Evolutionary conservation across 2,888 invertebrate genomes (phyloP), one percentile per base, ranked within the genome.

Genomic region (Drosophila acutilabella): DNA sequence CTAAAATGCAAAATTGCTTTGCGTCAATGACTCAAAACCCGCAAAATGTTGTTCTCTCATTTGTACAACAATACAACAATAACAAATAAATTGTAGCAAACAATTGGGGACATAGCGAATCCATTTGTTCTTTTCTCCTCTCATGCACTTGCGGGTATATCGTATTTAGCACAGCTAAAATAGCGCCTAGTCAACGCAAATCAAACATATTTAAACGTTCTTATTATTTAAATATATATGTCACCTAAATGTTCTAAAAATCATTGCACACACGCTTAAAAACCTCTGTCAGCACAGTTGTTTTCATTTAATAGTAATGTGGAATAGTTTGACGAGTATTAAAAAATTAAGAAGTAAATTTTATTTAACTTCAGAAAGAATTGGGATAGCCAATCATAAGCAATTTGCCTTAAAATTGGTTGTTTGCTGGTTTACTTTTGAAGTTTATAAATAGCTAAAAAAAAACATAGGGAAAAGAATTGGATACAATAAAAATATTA

Each of bases 1-100:
- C 84, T 75, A 89, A 87, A 87, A 76, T 89, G 88, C 81, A 81
- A 84, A 86, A 89, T 86, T 87, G 71, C 88, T 89, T 81, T 89
- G 81, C 85, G 89, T 86, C 85, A 86, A 86, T 86, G 89, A 89
- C 78, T 86, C 88, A 86, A 86, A 84, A 79, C 71, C 59, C 57
- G 5, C 36, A 70, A 84, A 72, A 59, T 75, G 50, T 72, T 86
- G 44, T 72, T 86, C 64, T 70, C 57, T 65, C 42, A 72, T 60
- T 72, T 71, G 58, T 40, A 70, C 50, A 64, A 73, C 56, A 78
- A 68, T 40, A 70, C 50, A 64, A 73, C 56, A 78, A 68, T 52
- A 60, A 61, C 52, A 61, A 30, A 53, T 47, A 69, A 61, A 40
- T 18, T 33, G 45, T 33, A 62, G 8, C 36, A 64, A 20, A 66